phyloP scores from a whole-genome alignment of 2,888 invertebrate species.

The Linnaemya tessellans region DNA sequence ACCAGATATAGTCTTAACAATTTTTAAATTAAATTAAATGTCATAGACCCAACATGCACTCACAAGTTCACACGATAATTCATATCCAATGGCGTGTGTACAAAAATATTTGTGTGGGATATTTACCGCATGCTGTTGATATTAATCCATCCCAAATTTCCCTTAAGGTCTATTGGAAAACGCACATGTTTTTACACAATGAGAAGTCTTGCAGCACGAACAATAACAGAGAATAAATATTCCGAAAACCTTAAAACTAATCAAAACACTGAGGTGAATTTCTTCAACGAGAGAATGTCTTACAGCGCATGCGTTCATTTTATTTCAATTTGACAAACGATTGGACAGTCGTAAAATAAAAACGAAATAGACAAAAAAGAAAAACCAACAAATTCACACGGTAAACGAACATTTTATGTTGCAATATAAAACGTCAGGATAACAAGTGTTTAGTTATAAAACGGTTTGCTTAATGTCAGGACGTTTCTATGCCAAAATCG shows the following conservation, averaged over 20 bases:
- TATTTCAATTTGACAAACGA: constrained; percentile 43
- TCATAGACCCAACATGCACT: neutral
- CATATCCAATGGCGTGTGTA: neutral
- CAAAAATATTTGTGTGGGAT: neutral
- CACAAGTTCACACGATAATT: neutral
- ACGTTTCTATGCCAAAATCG: constrained; percentile 52
- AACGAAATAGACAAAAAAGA: constrained; percentile 35
- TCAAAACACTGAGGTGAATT: constrained; percentile 58
- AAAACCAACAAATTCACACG: constrained; percentile 24
- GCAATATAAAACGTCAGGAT: constrained; percentile 57
- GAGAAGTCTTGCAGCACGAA: neutral
- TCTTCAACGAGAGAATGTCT: neutral
- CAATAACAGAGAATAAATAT: constrained; percentile 22
- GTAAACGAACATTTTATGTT: constrained; percentile 57
- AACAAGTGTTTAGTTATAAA: constrained; percentile 70
- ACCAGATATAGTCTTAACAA: neutral
- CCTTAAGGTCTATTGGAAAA: constrained; percentile 56
- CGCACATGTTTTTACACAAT: constrained; percentile 60
- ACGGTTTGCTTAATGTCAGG: constrained; percentile 64
- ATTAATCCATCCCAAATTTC: constrained; percentile 35
- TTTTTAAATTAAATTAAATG: constrained; percentile 35
- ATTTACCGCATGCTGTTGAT: neutral
- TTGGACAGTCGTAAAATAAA: constrained; percentile 44
- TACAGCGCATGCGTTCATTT: constrained; percentile 55
- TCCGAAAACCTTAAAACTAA: neutral